These are phyloP conservation scores for Sthenelais limicola DNA, from an alignment of 2,888 invertebrate species.

Conservation along the genomic window DNA sequence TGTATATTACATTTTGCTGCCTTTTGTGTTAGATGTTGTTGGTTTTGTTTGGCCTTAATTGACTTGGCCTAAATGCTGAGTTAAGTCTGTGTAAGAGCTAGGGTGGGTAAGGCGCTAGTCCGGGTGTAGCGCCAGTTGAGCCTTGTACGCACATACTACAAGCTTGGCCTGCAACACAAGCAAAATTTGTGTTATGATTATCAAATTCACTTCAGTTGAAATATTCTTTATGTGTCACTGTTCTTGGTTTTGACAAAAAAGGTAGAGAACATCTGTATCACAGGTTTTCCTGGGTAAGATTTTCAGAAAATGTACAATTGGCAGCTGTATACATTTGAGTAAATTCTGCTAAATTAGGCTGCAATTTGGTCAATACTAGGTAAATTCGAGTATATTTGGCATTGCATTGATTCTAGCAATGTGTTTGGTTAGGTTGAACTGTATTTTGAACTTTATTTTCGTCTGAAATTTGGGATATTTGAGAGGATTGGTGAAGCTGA, in stretches of 20 bases:
- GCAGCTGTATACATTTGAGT: no score
- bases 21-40: constrained; percentile 19
- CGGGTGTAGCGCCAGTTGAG: constrained; percentile 53
- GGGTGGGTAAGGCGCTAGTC: constrained; percentile 8
- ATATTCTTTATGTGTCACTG: not conserved
- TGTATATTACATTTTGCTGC: no score
- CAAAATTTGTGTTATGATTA: not conserved
- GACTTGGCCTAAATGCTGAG: not conserved
- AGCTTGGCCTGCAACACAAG: constrained; percentile 60
- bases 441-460: no score
- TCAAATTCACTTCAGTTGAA: not conserved
- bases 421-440: no score
- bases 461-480: no score
- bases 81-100: not conserved
- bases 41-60: constrained; percentile 13
- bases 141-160: constrained; percentile 65
- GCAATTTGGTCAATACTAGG: no score
- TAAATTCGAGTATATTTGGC: no score
- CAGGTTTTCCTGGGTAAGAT: no score
- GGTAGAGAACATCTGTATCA: not conserved
- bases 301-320: no score
- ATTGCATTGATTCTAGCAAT: no score
- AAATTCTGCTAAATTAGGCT: not conserved
- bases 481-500: no score
- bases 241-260: not conserved